A percentile compares a stretch with the other conserved stretches of the same genome.
These are phyloP conservation scores for Drosophila tropicalis DNA, from an alignment of 1,140 invertebrate genomes.

Conservation along the genomic window DNA sequence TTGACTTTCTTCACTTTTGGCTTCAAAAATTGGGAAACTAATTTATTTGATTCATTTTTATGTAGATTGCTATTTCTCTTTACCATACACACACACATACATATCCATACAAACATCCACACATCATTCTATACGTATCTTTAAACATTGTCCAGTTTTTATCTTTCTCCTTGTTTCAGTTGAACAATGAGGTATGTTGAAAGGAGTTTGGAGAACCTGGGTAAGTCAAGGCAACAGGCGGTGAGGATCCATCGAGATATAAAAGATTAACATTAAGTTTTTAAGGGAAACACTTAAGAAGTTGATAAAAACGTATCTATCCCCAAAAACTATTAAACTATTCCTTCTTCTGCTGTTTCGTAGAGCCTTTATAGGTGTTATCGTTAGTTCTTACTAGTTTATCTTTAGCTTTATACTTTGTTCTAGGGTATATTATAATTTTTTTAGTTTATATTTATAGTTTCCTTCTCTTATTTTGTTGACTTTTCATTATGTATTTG, in stretches of 20 bases:
- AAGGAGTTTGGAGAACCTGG: too few relatives aligned
- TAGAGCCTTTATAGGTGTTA: too few relatives aligned
- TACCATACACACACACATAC: conserved; percentile 22
- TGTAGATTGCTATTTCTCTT: conserved; percentile 73
- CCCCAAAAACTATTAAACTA: too few relatives aligned
- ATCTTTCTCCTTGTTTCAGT: background rate
- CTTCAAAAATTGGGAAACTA: conserved; percentile 69
- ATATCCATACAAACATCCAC: background rate
- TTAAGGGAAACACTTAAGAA: too few relatives aligned
- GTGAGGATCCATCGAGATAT: too few relatives aligned
- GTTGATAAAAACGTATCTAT: too few relatives aligned
- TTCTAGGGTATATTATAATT: background rate
- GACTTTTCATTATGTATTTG: conserved; percentile 36
- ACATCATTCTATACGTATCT: too few relatives aligned
- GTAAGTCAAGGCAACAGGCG: too few relatives aligned
- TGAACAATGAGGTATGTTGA: too few relatives aligned
- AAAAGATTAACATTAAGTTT: too few relatives aligned
- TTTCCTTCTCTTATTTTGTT: conserved; percentile 1
- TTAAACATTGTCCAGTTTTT: conserved; percentile 8
- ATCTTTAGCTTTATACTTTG: background rate
- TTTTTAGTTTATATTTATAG: background rate
- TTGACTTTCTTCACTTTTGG: conserved; percentile 37
- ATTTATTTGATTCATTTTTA: conserved; percentile 82
- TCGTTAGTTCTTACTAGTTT: too few relatives aligned
- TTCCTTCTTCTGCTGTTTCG: too few relatives aligned